Conservation (phyloP, 2,113 vertebrate genomes). For the Microtus oregoni region DNA sequence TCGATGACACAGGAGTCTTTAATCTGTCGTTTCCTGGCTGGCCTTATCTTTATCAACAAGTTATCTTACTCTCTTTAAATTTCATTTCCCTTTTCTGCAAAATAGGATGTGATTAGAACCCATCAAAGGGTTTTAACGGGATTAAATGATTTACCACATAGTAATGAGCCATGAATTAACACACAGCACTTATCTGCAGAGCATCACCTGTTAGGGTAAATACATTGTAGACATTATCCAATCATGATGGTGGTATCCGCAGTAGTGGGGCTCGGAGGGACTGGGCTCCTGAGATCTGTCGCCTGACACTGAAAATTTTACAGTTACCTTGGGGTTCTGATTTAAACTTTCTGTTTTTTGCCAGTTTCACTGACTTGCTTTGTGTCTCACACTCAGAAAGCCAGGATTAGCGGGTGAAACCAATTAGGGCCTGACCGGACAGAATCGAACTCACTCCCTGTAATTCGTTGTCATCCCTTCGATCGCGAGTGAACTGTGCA, state of each 20-base stretch:
- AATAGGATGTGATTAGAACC: not conserved
- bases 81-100: constrained; percentile 26
- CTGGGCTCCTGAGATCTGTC: not conserved
- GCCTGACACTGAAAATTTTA: not conserved
- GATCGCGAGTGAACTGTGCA: constrained; percentile 59
- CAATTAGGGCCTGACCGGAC: not conserved
- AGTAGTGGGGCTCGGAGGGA: not conserved
- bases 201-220: not conserved
- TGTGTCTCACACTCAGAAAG: not conserved
- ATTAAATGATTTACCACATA: not conserved
- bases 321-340: not conserved
- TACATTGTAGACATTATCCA: not conserved
- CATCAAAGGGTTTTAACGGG: not conserved
- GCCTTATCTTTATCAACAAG: not conserved
- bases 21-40: not conserved
- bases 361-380: not conserved
- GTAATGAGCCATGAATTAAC: not conserved
- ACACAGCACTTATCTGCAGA: not conserved
- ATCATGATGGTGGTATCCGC: not conserved
- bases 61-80: not conserved
- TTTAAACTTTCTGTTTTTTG: not conserved
- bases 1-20: not conserved
- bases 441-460: constrained; percentile 38
- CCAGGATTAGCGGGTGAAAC: not conserved
- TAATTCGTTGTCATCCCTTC: constrained; percentile 49